These are phyloP conservation scores for Molossus molossus DNA, from an alignment of 2,797 vertebrate genomes.

Conservation along the genomic window DNA sequence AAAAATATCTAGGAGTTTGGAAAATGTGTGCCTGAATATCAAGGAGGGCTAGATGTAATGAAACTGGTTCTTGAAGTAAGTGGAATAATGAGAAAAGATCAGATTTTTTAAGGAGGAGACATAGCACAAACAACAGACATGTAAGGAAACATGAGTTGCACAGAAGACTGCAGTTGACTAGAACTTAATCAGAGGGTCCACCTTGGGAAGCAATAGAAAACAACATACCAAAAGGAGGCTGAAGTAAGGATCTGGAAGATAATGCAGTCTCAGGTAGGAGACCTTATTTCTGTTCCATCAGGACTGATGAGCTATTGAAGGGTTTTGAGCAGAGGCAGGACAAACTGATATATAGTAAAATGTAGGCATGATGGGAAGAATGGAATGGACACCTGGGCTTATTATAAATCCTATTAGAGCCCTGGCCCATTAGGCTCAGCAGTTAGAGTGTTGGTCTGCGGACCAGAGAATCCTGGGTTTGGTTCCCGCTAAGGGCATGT, in stretches of 20 bases:
- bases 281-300: not conserved
- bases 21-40: not conserved
- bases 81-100: not conserved
- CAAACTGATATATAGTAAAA: not conserved
- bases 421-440: too few species aligned
- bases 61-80: slow-evolving; percentile 19
- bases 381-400: not conserved
- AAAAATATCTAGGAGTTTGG: not conserved
- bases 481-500: too few species aligned
- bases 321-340: not conserved
- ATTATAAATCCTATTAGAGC: not conserved
- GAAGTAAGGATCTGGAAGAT: slow-evolving; percentile 8
- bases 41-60: not conserved
- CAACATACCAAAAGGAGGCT: not conserved
- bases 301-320: not conserved
- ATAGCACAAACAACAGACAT: not conserved
- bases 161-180: not conserved
- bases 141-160: not conserved
- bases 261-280: not conserved
- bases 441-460: too few species aligned
- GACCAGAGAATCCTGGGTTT: too few species aligned
- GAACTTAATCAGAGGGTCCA: not conserved
- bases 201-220: not conserved
- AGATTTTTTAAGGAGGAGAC: not conserved
- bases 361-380: not conserved